A percentile compares a stretch with the other conserved stretches of the same genome.
Conservation (phyloP, 2,888 invertebrate species). For the Xestia xanthographa region DNA sequence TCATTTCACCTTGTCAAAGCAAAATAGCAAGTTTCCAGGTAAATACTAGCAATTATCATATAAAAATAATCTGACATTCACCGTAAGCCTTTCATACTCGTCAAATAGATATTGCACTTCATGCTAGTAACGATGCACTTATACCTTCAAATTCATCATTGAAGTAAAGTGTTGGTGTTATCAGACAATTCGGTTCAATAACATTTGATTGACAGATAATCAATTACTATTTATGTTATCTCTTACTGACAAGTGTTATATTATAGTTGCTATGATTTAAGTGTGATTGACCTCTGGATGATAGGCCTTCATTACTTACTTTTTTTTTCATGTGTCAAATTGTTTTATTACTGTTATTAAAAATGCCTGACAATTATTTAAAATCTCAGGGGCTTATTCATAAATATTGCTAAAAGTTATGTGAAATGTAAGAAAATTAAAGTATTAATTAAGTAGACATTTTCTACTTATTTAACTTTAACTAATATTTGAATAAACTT, state of each 20-base stretch:
- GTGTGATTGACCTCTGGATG: conserved; percentile 17
- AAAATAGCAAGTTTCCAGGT: not conserved
- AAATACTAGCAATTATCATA: conserved; percentile 7
- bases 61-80: conserved; percentile 34
- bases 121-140: not conserved
- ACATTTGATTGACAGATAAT: conserved; percentile 22
- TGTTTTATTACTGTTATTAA: not conserved
- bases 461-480: not conserved
- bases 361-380: not conserved
- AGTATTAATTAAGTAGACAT: too few relatives aligned
- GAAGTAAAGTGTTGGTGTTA: conserved; percentile 16
- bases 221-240: conserved; percentile 29
- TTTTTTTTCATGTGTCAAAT: conserved; percentile 1
- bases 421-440: not conserved
- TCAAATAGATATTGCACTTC: conserved; percentile 36
- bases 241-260: conserved; percentile 21
- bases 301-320: conserved; percentile 16
- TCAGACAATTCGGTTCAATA: conserved; percentile 26
- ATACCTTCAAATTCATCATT: conserved; percentile 27
- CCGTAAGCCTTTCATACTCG: conserved; percentile 10
- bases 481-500: not conserved
- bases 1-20: conserved; percentile 22
- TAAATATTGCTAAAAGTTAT: not conserved
- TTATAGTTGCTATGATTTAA: not conserved
- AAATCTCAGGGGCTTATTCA: not conserved